Evolutionary conservation across 2,797 vertebrate genomes (phyloP), one percentile per base, ranked within the genome.

Genomic region (Cossypha heuglini): DNA sequence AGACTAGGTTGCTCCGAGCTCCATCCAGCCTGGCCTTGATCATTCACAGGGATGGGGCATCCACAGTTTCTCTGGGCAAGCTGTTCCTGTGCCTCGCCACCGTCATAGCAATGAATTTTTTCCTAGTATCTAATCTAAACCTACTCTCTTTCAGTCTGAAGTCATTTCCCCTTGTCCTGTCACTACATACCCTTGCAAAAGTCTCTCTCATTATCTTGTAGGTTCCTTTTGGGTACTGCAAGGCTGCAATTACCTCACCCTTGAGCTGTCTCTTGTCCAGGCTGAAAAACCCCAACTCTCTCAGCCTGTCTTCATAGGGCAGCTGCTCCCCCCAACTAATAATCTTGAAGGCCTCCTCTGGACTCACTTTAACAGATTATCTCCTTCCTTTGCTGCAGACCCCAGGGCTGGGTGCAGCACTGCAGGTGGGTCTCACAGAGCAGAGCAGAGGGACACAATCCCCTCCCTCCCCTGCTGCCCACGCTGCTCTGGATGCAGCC

Each of bases 401-500:
- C 7, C 7, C 22, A 37, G 37, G 6, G 24, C 4, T 75, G 19
- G 25, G 10, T 48, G 48, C 48, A 62, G 26, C 11, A 0, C 7
- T 62, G 4, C 31, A 55, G 31, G 7, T n/a, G 19, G 9, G 1
- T 48, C 3, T 16, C 35, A 61, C 46, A 88, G 31, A 7, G 8
- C 26, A 46, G 15, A 35, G 25, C 4, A 73, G 20, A 42, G 35
- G 16, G 11, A 1, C 35, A 68, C 35, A 62, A 43, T 54, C 31
- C 31, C 4, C 15, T 48, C 14, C 40, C 10, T 54, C 1, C 13
- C 31, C 46, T 67, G 46, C 31, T 54, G 54, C 2, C 35, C 18
- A 37, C 2, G 0, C 2, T 13, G 28, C 9, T 75, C 2, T 75
- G 16, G 55, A 9, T 49, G 26, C 13, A 82, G 26, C 13, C 13